Conservation (phyloP, 2,797 vertebrate genomes). For the Sebastes miniatus region DNA sequence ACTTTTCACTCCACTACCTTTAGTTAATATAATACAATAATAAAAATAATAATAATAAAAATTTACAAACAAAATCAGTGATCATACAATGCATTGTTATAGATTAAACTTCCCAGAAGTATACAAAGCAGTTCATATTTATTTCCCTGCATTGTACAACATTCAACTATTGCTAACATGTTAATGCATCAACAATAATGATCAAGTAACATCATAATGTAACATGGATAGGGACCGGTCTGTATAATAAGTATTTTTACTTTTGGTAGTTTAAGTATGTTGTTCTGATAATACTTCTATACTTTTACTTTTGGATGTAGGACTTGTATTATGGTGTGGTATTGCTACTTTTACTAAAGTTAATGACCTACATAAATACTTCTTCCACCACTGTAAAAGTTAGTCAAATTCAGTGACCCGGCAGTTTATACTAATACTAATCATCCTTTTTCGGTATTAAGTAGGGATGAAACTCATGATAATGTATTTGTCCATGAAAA, state of each 20-base stretch:
- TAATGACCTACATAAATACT: neutral
- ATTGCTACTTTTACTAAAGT: neutral
- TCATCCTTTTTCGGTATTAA: neutral
- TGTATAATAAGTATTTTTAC: neutral
- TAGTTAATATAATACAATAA: neutral
- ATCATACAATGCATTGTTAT: neutral
- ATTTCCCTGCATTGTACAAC: neutral
- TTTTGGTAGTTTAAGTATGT: neutral
- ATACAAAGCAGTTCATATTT: neutral
- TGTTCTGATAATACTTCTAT: neutral
- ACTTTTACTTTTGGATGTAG: neutral
- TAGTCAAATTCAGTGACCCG: no score
- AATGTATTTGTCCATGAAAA: neutral
- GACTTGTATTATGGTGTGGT: neutral
- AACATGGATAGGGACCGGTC: no score
- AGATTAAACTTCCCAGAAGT: neutral
- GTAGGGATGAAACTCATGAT: neutral
- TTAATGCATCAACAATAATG: neutral
- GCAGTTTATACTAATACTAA: neutral
- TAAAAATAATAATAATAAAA: no score
- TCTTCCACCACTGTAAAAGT: neutral
- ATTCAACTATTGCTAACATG: neutral
- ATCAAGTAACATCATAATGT: neutral
- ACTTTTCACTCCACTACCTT: neutral
- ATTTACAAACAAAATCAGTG: neutral